phyloP scores from a whole-genome alignment of 30 jellyfish, hydroid and myxozoan species.

The Hydractinia echinata region DNA sequence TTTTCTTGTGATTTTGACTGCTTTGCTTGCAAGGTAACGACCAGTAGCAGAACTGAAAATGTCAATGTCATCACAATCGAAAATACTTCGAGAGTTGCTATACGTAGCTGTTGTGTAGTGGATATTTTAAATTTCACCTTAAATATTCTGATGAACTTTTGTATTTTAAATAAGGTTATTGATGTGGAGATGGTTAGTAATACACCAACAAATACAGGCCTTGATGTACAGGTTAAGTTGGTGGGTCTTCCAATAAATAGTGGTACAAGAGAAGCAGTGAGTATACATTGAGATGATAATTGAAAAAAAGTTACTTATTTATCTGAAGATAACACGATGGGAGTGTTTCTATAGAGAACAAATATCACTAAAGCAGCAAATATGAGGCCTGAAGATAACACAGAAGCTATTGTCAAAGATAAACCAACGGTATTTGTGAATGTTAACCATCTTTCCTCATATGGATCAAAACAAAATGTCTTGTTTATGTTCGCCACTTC shows the following conservation, averaged over 20 bases:
- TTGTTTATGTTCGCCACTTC: no score
- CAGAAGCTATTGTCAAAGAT: background rate
- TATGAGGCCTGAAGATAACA: background rate
- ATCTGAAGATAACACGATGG: background rate
- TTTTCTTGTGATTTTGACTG: background rate
- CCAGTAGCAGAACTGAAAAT: background rate
- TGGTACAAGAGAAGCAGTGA: background rate
- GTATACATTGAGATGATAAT: background rate
- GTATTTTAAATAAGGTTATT: background rate
- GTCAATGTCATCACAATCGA: background rate
- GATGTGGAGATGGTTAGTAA: background rate
- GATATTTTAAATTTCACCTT: background rate
- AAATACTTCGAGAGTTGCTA: background rate
- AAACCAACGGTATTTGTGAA: background rate
- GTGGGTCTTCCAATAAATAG: background rate
- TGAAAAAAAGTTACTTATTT: background rate
- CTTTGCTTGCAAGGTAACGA: background rate
- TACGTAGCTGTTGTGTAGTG: background rate
- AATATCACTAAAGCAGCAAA: background rate
- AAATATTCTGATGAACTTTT: background rate
- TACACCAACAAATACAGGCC: background rate
- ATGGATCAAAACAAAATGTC: conserved; percentile 10
- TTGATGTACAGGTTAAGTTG: background rate
- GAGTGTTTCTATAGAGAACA: background rate
- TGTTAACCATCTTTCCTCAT: background rate